Base-by-base conservation (phyloP, 2,113 vertebrate genomes). In the Glaucomys volans region DNA sequence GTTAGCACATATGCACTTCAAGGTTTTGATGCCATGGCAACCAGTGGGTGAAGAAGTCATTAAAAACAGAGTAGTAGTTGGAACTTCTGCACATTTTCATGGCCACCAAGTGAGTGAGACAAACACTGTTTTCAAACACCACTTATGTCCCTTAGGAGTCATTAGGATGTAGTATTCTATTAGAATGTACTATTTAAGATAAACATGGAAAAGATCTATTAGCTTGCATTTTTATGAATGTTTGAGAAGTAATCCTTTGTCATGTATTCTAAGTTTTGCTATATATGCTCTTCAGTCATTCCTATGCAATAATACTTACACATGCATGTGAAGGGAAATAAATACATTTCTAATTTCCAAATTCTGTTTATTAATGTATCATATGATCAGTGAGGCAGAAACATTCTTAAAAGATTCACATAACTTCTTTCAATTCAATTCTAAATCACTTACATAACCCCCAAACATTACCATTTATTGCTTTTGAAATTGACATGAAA, bases 101-200 rank as follows among this genome's bases (percentile, higher is more conserved):
- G 59, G 1, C 24, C 95, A 14, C 87, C 80, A 95, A 54, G 62
- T 37, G 86, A 97, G 71, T 97, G 77, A 93, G 37, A 37, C 76
- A 96, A 96, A 90, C 81, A 76, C 22, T 96, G 30, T 87, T 98
- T 97, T 87, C 85, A 96, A 94, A 92, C 74, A 96, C n/a, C 72
- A 95, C 59, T 62, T 77, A 76, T 5, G 42, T 20, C 52, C 87
- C 87, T 67, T 96, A 91, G 42, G 26, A 83, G n/a, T 90, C 44
- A 76, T 86, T 3, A 90, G 42, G 24, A 79, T 62, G 8, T 32
- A 62, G 30, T 10, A 84, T 67, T 54, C 85, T 20, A 74, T 85
- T 32, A 90, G 69, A 20, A 82, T 52, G 20, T 42, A 86, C 42
- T 32, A 79, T 57, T 71, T 93, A 42, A 85, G 40, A 72, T n/a